These are phyloP conservation scores for Acanthacorydalis orientalis DNA, from an alignment of 2,888 invertebrate species.

Conservation along the genomic window DNA sequence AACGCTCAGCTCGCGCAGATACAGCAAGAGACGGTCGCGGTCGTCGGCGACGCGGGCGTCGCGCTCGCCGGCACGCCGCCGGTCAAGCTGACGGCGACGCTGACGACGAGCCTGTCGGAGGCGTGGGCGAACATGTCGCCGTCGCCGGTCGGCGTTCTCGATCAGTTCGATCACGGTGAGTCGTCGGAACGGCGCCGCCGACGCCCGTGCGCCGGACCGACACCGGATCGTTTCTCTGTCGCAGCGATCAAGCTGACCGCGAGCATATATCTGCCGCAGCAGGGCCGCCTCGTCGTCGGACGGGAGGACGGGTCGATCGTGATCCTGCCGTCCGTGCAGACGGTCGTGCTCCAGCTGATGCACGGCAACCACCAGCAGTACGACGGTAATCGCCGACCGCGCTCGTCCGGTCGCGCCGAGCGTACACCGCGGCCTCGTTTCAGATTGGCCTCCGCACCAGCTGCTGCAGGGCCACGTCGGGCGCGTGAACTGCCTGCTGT, in stretches of 20 bases:
- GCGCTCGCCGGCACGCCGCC: constrained; percentile 17
- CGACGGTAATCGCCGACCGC: constrained; percentile 60
- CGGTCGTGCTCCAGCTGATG: constrained; percentile 81
- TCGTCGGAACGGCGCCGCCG: too few species aligned
- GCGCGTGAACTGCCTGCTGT: constrained; percentile 83
- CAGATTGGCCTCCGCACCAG: constrained; percentile 84
- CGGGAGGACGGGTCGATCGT: constrained; percentile 92
- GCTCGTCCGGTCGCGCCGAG: constrained; percentile 77
- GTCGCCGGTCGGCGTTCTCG: constrained; percentile 78
- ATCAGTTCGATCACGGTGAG: constrained; percentile 48
- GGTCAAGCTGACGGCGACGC: constrained; percentile 48
- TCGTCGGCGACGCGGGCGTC: background rate
- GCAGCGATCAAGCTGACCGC: constrained; percentile 65
- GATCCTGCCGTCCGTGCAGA: constrained; percentile 89
- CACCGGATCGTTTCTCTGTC: constrained; percentile 10
- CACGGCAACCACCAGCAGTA: constrained; percentile 74
- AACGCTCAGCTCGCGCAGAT: constrained; percentile 40
- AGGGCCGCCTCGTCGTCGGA: constrained; percentile 87
- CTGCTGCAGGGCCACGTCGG: constrained; percentile 80
- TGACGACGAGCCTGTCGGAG: constrained; percentile 64
- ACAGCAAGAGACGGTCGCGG: constrained; percentile 30
- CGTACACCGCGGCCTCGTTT: constrained; percentile 62
- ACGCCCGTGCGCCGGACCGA: too few species aligned
- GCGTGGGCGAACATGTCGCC: constrained; percentile 82
- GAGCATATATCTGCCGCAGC: constrained; percentile 85